These are phyloP conservation scores for Peucedramus taeniatus DNA, from an alignment of 2,113 vertebrate species.

Conservation along the genomic window DNA sequence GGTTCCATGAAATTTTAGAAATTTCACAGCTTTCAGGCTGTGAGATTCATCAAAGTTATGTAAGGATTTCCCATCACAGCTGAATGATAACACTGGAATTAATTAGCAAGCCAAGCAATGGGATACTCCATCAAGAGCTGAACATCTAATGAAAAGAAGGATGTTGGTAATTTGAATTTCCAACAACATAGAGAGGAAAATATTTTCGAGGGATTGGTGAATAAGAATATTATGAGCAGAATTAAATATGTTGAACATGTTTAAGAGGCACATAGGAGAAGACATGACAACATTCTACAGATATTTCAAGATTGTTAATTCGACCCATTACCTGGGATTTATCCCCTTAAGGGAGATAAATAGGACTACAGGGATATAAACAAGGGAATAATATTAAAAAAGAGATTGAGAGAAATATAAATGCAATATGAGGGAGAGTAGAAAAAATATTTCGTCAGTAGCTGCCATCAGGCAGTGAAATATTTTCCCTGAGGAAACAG, in stretches of 20 bases:
- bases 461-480: neutral
- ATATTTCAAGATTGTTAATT: neutral
- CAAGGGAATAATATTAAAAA: neutral
- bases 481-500: neutral
- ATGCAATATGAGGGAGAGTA: neutral
- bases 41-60: neutral
- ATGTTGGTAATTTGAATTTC: neutral
- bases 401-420: neutral
- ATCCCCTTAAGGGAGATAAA: neutral
- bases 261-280: neutral
- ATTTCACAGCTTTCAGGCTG: neutral
- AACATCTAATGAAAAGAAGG: neutral
- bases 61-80: neutral
- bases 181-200: neutral
- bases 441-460: neutral
- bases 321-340: neutral
- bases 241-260: neutral
- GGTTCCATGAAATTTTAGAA: neutral
- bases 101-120: neutral
- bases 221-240: neutral
- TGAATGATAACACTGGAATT: neutral
- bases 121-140: neutral
- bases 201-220: neutral
- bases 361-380: neutral
- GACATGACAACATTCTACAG: neutral